phyloP scores from a whole-genome alignment of 2,888 invertebrate genomes.

The Dolomedes plantarius region DNA sequence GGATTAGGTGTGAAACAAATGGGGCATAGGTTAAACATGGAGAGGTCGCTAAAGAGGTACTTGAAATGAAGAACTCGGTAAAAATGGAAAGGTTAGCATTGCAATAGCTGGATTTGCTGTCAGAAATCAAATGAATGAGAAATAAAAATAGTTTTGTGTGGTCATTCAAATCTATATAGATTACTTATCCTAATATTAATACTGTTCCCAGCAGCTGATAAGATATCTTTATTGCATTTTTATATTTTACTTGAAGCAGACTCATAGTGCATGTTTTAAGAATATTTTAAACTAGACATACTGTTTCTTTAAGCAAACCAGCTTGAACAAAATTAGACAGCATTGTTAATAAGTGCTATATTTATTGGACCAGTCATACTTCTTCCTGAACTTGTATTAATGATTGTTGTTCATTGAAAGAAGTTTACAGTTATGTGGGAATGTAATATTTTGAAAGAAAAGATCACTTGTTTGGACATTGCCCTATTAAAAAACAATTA shows the following conservation, averaged over 20 bases:
- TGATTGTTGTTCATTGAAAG: constrained; percentile 7
- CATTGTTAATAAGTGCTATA: constrained; percentile 56
- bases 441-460: background rate
- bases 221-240: constrained; percentile 44
- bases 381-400: constrained; percentile 17
- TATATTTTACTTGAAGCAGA: constrained; percentile 58
- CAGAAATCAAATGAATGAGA: constrained; percentile 61
- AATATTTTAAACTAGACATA: constrained; percentile 56
- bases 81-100: constrained; percentile 26
- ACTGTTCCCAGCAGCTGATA: constrained; percentile 56
- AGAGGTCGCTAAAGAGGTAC: constrained; percentile 68
- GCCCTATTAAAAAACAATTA: constrained; percentile 61
- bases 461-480: constrained; percentile 7
- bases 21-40: constrained; percentile 77
- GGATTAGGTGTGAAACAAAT: constrained; percentile 80
- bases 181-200: constrained; percentile 32
- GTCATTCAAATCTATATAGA: constrained; percentile 62
- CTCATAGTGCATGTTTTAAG: constrained; percentile 60
- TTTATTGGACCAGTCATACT: constrained; percentile 63
- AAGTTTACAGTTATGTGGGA: background rate
- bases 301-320: constrained; percentile 43
- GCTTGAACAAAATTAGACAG: constrained; percentile 60
- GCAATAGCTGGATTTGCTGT: constrained; percentile 61
- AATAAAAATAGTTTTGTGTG: constrained; percentile 70
- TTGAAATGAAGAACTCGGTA: constrained; percentile 59